Evolutionary conservation across 1,140 invertebrate genomes (phyloP).

Genomic region (Zaprionus ornatus): DNA sequence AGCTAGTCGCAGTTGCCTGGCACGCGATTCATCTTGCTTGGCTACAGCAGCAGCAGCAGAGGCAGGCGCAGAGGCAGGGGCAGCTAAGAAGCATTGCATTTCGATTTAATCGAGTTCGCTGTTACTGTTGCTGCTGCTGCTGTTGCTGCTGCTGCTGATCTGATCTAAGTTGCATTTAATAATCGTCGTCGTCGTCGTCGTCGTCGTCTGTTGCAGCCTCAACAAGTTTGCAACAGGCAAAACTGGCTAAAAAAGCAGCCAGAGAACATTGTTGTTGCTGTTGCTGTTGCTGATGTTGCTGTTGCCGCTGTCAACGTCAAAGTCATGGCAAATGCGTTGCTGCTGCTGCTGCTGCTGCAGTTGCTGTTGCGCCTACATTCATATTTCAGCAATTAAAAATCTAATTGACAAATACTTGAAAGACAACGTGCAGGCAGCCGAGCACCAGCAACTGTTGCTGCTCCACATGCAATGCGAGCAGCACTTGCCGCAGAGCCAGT

Average conservation of each 20-base stretch:
- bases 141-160: conserved; percentile 56
- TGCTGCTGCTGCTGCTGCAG: conserved; percentile 38
- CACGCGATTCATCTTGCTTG: conserved; percentile 76
- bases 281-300: conserved; percentile 27
- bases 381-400: conserved; percentile 83
- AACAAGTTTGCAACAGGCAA: conserved; percentile 71
- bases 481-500: conserved; percentile 23
- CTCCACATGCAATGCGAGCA: conserved; percentile 37
- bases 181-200: conserved; percentile 61
- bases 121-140: conserved; percentile 26
- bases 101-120: conserved; percentile 77
- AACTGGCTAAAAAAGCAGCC: conserved; percentile 63
- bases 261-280: conserved; percentile 48
- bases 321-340: conserved; percentile 49
- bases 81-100: conserved; percentile 71
- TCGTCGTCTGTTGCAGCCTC: conserved; percentile 41
- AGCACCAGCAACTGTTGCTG: conserved; percentile 23
- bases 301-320: conserved; percentile 51
- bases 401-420: conserved; percentile 82
- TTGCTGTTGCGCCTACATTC: conserved; percentile 73
- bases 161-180: conserved; percentile 81
- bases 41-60: conserved; percentile 9
- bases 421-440: conserved; percentile 72
- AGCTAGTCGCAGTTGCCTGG: conserved; percentile 77
- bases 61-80: neutral